Base-by-base conservation (phyloP, 2,113 vertebrate genomes). In the Papio anubis region DNA sequence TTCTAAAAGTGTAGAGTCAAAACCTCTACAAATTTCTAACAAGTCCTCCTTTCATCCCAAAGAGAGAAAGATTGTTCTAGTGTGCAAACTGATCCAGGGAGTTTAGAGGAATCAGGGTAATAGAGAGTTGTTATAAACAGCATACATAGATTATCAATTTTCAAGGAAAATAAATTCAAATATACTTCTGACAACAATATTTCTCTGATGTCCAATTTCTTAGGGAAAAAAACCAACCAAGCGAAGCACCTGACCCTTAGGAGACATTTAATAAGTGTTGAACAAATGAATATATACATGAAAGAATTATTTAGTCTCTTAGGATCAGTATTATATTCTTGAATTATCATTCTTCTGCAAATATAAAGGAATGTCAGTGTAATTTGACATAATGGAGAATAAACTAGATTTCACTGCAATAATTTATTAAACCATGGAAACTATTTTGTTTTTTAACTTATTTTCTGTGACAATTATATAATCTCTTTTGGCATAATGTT, bases 131-230 rank as follows among this genome's bases (percentile, higher is more conserved):
- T 55, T 76, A 55, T 35, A 78, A 64, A 68, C 7, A 80, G 2
- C 8, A 43, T 40, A 68, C 5, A 55, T n/a, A 13, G 38, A 64
- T 82, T 50, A 82, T 59, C 23, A 76, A 27, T 78, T 94, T 92
- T 94, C 48, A 85, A 87, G 68, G 75, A 96, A 85, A 92, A 89
- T 76, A 30, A 68, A 86, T 66, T 95, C 68, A 94, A 86, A 94
- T 79, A 48, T 45, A 10, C 17, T 50, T 66, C 23, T 66, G 55
- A 59, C 30, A 90, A 72, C 11, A 66, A 17, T n/a, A 8, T 64
- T 68, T 85, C 35, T 83, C 16, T 45, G 27, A 75, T 81, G 38
- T 72, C 27, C 38, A 72, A 30, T 81, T 78, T 88, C 32, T 91
- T 27, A 85, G 20, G 50, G 72, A 80, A 38, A 64, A 64, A 84